These are phyloP conservation scores for Neodiprion pinetum DNA, from an alignment of 1,140 invertebrate species.

Conservation along the genomic window DNA sequence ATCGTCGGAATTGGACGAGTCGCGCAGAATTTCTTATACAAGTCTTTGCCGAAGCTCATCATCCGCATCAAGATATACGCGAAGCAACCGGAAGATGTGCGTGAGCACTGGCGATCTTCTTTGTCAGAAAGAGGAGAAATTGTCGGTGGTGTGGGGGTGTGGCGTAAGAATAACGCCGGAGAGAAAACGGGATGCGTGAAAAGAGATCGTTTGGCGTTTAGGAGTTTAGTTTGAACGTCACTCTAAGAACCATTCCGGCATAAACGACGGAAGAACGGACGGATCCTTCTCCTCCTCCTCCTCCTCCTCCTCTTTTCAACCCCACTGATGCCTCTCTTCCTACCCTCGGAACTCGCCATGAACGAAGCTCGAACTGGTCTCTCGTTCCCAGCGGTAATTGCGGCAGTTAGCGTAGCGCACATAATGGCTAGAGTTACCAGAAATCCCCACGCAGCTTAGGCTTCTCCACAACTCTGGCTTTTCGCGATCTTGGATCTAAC, in stretches of 20 bases:
- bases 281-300: background rate
- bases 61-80: too few relatives aligned
- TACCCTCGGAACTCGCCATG: too few relatives aligned
- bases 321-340: background rate
- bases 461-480: background rate
- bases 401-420: background rate
- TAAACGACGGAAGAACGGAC: background rate
- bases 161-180: too few relatives aligned
- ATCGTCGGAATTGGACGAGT: too few relatives aligned
- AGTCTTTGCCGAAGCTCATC: too few relatives aligned
- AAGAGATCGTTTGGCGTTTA: background rate
- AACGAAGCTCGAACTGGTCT: background rate
- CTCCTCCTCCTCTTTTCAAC: background rate
- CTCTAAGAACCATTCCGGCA: background rate
- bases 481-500: background rate
- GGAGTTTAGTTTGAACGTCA: conserved; percentile 5
- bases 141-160: too few relatives aligned
- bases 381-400: conserved; percentile 1
- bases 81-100: too few relatives aligned
- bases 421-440: background rate
- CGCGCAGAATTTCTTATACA: too few relatives aligned
- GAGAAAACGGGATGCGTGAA: too few relatives aligned
- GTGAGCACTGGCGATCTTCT: too few relatives aligned
- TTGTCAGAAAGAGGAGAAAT: too few relatives aligned
- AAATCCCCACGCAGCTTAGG: background rate